phyloP scores from a whole-genome alignment of 2,113 vertebrate genomes.

The Gallinago media region DNA sequence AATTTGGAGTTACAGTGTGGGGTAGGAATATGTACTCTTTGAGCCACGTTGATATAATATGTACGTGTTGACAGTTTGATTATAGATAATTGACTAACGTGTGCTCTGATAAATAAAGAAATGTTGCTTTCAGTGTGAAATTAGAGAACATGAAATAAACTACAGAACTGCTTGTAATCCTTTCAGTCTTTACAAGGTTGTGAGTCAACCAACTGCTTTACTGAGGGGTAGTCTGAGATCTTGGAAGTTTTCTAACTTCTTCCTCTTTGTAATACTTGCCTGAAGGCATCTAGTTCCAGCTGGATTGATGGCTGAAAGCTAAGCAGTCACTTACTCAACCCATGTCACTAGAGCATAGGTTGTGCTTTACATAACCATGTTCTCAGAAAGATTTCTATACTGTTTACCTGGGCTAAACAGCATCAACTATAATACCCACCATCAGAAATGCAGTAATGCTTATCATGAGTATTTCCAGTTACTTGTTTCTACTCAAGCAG shows the following conservation, averaged over 20 bases:
- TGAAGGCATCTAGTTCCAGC: neutral
- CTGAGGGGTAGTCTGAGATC: neutral
- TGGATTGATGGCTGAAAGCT: neutral
- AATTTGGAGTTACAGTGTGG: neutral
- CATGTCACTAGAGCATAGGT: neutral
- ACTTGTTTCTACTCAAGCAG: neutral
- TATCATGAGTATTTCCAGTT: neutral
- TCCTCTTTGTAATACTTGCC: neutral
- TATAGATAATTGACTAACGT: neutral
- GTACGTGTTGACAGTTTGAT: neutral
- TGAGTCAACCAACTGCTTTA: neutral
- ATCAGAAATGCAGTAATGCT: neutral
- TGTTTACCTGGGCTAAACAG: neutral
- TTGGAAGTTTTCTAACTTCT: neutral
- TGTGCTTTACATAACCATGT: neutral
- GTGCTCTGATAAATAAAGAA: neutral
- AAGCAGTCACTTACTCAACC: neutral
- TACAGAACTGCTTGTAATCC: neutral
- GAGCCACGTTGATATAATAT: neutral
- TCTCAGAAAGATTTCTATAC: neutral
- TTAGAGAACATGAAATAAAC: neutral
- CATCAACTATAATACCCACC: neutral
- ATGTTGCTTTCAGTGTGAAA: neutral
- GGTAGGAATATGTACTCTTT: neutral
- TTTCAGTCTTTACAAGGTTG: neutral